Percentiles rank a stretch among this genome's conserved stretches.
phyloP scores from a whole-genome alignment of 2,888 invertebrate species.

The Iphiclides podalirius region DNA sequence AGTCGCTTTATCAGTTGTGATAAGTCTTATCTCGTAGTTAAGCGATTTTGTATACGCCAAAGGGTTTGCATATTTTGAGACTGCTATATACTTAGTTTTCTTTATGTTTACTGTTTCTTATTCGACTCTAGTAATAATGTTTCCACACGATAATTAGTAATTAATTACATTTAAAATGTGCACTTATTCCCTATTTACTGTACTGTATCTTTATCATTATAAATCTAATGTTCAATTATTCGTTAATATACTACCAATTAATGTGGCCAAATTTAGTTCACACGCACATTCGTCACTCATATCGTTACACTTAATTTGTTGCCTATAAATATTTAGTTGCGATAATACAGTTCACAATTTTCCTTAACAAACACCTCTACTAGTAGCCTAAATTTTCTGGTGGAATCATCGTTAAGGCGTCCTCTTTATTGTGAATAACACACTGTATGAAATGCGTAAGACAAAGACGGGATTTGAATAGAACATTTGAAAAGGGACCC shows the following conservation, averaged over 20 bases:
- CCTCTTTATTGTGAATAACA: constrained; percentile 61
- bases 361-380: constrained; percentile 3
- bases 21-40: constrained; percentile 59
- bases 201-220: too few species aligned
- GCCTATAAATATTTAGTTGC: neutral
- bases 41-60: constrained; percentile 39
- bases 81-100: constrained; percentile 10
- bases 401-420: constrained; percentile 33
- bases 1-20: constrained; percentile 71
- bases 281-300: neutral
- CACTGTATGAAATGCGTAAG: constrained; percentile 68
- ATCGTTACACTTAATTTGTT: neutral
- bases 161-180: neutral
- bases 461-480: constrained; percentile 77
- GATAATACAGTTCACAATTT: constrained; percentile 1
- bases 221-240: too few species aligned
- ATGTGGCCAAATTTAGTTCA: too few species aligned
- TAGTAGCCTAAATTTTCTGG: constrained; percentile 20
- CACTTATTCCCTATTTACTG: too few species aligned
- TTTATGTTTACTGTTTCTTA: neutral
- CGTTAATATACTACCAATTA: too few species aligned
- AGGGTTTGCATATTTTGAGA: constrained; percentile 41
- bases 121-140: too few species aligned
- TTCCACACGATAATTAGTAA: neutral
- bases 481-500: constrained; percentile 60